Percentiles rank a stretch among this genome's conserved stretches.
Evolutionary conservation across 2,113 vertebrate genomes (phyloP).

Genomic region (Sceloporus undulatus): DNA sequence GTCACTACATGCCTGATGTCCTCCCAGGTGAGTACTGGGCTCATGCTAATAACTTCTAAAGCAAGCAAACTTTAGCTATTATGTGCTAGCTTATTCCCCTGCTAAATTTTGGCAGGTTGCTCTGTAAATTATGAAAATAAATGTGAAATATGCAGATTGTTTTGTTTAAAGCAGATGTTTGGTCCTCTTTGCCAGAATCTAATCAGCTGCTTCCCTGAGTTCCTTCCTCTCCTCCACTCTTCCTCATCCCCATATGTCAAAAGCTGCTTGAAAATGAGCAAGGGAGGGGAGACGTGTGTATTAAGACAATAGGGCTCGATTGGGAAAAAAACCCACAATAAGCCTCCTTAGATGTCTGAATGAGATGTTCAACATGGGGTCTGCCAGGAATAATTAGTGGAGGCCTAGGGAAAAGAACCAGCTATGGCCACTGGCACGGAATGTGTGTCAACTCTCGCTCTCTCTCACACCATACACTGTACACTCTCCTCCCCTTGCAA

Average conservation of each 20-base stretch:
- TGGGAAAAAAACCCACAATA: slow-evolving; percentile 33
- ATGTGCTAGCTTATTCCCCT: slow-evolving; percentile 87
- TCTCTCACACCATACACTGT: not conserved
- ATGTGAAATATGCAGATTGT: slow-evolving; percentile 99
- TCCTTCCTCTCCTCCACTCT: slow-evolving; percentile 43
- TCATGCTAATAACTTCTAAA: slow-evolving; percentile 94
- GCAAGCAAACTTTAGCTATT: slow-evolving; percentile 99
- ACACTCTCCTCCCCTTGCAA: not conserved
- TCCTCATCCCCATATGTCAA: slow-evolving; percentile 75
- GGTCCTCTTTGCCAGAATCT: slow-evolving; percentile 94
- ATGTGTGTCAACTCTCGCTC: not conserved
- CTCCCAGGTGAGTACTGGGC: slow-evolving; percentile 87
- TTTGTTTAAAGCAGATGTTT: slow-evolving; percentile 99
- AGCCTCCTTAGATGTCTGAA: slow-evolving; percentile 22
- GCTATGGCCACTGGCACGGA: not conserved
- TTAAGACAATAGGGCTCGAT: slow-evolving; percentile 51
- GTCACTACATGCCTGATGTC: slow-evolving; percentile 78
- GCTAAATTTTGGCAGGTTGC: slow-evolving; percentile 95
- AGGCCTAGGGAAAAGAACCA: slow-evolving; percentile 45
- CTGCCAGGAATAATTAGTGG: slow-evolving; percentile 36
- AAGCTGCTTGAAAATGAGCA: slow-evolving; percentile 84
- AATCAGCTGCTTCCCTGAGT: slow-evolving; percentile 91
- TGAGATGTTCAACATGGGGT: slow-evolving; percentile 37
- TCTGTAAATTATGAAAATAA: slow-evolving; percentile 99
- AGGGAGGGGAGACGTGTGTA: slow-evolving; percentile 40